Conservation (phyloP, 2,888 invertebrate genomes). For the Cheilosia urbana region DNA sequence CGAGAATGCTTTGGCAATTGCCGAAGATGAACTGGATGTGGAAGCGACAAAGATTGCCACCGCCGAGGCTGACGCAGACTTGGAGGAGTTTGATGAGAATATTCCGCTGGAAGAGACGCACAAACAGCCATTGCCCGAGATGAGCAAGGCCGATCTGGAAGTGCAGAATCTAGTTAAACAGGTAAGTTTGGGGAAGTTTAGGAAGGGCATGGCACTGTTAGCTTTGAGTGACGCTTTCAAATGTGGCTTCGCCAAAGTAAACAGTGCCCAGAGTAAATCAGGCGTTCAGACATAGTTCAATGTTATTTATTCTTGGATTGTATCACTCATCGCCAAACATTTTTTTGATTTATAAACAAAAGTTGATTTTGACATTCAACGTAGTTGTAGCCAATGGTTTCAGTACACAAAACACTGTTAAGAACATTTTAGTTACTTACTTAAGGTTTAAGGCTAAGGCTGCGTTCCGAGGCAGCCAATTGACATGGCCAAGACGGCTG, state of each 20-base stretch:
- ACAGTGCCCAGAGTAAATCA: conserved; percentile 67
- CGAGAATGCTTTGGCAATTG: conserved; percentile 94
- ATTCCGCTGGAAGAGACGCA: conserved; percentile 91
- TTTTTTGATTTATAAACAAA: background rate
- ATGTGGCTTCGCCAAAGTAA: conserved; percentile 32
- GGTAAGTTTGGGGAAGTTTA: conserved; percentile 83
- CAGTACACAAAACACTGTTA: too few relatives aligned
- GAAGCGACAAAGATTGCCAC: conserved; percentile 94
- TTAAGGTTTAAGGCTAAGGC: too few relatives aligned
- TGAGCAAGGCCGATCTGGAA: conserved; percentile 90
- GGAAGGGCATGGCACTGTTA: background rate
- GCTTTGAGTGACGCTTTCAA: conserved; percentile 21
- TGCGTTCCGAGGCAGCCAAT: too few relatives aligned
- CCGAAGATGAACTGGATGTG: conserved; percentile 97
- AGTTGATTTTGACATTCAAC: background rate
- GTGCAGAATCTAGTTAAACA: conserved; percentile 89
- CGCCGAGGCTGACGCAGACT: conserved; percentile 94
- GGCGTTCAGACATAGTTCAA: conserved; percentile 83
- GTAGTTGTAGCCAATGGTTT: background rate
- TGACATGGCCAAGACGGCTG: too few relatives aligned
- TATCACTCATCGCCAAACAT: conserved; percentile 83
- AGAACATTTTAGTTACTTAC: too few relatives aligned
- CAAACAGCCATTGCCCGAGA: conserved; percentile 83
- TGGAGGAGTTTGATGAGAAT: conserved; percentile 98
- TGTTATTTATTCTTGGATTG: conserved; percentile 79